Base-by-base conservation (phyloP, 2,113 vertebrate genomes). In the Sylvilagus bachmani region DNA sequence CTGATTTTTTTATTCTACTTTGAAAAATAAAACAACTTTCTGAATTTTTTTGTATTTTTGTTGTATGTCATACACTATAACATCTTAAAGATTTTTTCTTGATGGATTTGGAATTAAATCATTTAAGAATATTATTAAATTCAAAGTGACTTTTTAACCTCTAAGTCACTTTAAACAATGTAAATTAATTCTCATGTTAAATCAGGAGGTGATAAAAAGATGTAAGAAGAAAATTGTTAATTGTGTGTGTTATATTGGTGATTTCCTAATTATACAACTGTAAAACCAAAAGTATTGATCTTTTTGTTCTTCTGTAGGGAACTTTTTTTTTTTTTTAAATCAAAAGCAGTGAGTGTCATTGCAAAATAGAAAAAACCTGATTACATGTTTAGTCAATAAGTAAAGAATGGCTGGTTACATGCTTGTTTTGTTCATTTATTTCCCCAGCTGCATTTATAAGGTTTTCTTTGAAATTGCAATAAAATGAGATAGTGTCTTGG, bases 391-490 rank as follows among this genome's bases (percentile, higher is more conserved):
- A 86, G 71, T 93, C 80, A 92, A 62, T 93, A 87, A 95, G 85
- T 84, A 89, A 89, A 96, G 67, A 97, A 96, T 81, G 31, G 58
- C 70, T 84, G 29, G 77, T 88, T 96, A 33, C 69, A 49, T 67
- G 36, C 49, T 91, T 88, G 19, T 74, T 95, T 95, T 93, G 94
- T 95, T 95, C 89, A 75, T 95, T 96, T 95, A 90, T 97, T 86
- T 96, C 87, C 90, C 92, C 66, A 96, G 85, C 64, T 95, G 69
- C 67, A 61, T 82, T 90, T 92, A 96, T 85, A 93, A 93, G 93
- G n/a, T 87, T 96, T 96, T 67, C 82, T 95, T 96, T 96, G 94
- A 96, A 93, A 71, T 3, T 51, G 6, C 55, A 89, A 79, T 97
- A 79, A 95, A 97, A 96, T 79, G 74, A 82, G 81, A 58, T 38